Evolutionary conservation across 2,797 vertebrate genomes (phyloP).

Genomic region (Pangasius mekongensis): DNA sequence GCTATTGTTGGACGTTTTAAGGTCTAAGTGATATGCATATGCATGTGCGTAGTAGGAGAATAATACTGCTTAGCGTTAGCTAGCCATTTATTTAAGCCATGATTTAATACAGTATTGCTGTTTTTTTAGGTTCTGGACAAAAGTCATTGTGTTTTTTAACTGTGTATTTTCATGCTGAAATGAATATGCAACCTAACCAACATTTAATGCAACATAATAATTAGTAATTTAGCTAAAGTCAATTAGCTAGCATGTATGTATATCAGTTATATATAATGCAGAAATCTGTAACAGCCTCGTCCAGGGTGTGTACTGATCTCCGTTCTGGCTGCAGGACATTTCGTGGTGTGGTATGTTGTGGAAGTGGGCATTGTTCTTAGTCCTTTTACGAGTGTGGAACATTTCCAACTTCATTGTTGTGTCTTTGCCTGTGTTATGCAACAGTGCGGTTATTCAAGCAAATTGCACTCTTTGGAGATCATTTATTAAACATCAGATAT

Average conservation of each 20-base stretch:
- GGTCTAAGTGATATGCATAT: neutral
- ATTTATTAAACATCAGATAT: neutral
- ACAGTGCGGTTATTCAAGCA: neutral
- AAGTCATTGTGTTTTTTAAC: no score
- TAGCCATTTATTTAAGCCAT: neutral
- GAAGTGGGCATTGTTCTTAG: neutral
- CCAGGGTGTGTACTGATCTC: neutral
- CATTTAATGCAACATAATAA: neutral
- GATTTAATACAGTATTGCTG: neutral
- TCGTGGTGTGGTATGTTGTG: neutral
- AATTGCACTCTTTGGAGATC: neutral
- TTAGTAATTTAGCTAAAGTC: neutral
- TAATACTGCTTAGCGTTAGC: neutral
- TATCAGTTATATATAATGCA: neutral
- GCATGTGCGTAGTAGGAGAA: neutral
- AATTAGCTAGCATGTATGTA: neutral
- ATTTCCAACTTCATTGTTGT: neutral
- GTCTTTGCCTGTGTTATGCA: neutral
- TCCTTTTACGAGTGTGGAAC: neutral
- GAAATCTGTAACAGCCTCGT: neutral
- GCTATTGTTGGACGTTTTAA: neutral
- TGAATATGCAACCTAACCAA: neutral
- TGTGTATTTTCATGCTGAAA: neutral
- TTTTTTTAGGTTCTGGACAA: no score
- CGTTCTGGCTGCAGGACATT: neutral